Base-by-base conservation (phyloP, 2,888 invertebrate species). In the Hoplodrina ambigua region DNA sequence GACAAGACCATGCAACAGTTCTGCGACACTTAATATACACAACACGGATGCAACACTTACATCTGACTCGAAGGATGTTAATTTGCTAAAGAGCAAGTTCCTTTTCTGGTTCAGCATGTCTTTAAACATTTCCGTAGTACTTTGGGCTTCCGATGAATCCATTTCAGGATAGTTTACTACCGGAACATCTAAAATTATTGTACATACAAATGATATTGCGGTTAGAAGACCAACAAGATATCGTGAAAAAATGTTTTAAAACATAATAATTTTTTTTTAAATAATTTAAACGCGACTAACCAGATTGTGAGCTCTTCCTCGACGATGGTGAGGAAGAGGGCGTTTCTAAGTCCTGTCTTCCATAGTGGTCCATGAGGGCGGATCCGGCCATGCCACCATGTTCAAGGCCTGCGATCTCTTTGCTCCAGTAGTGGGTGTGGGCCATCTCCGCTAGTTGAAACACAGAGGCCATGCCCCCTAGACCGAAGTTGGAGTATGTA, bases 401-500 rank as follows among this genome's bases (percentile, higher is more conserved):
- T 53, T 96, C 96, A 1, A 94, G 75, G 0, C 97, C 97, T 0
- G 97, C 96, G 11, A 98, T 91, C 90, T 99, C 99, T 89, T 98
- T 98, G 84, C 98, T 98, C 99, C 99, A 99, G 91, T 98, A 99
- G 94, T 99, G 99, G 0, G 99, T 99, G 92, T 99, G 99, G 4
- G 99, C 98, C 89, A 99, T 99, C 96, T 99, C 99, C 87, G 99
- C 97, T 81, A 99, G 96, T 94, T 99, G 99, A 93, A 99, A 99
- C 25, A 99, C 98, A 0, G 99, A 99, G 5, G 99, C 99, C 98
- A 99, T 99, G 30, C 99, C 99, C 49, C 99, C 99, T 1, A 99
- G 96, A 0, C 99, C 99, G 87, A 98, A 98, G 95, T 99, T 99
- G 55, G 97, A 97, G 91, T 98, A 99, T 0, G 99, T 99, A 76